Evolutionary conservation across 64 coral and sea anemone genomes (phyloP).

Genomic region (Actinia tenebrosa): DNA sequence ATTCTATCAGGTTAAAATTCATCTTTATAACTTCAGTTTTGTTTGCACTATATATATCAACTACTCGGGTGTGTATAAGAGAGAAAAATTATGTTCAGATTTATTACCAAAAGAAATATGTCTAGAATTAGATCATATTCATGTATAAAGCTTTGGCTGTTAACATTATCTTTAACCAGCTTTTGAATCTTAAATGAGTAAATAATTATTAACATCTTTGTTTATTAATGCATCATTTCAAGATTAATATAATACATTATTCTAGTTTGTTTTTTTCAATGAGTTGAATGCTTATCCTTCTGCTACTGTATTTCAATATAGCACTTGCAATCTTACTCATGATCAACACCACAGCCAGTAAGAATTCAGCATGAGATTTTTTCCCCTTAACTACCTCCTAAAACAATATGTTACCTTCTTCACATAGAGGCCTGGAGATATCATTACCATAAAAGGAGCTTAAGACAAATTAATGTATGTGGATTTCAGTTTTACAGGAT

Average conservation of each 20-base stretch:
- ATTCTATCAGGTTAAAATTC: too few relatives aligned
- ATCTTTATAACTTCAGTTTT: too few relatives aligned
- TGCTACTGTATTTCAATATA: background rate
- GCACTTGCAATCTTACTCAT: background rate
- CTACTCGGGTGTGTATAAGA: too few relatives aligned
- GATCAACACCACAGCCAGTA: background rate
- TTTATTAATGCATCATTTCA: background rate
- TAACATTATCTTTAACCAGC: too few relatives aligned
- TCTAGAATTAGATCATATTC: too few relatives aligned
- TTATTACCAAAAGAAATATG: too few relatives aligned
- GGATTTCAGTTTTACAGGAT: constrained; percentile 2
- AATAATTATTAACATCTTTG: too few relatives aligned
- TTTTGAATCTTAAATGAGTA: too few relatives aligned
- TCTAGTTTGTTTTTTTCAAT: background rate
- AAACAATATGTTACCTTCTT: constrained; percentile 19
- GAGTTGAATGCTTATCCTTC: background rate
- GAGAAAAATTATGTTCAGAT: too few relatives aligned
- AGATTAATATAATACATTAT: background rate
- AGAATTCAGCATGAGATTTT: background rate
- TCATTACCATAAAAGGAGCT: constrained; percentile 18
- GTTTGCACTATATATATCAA: too few relatives aligned
- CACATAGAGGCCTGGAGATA: background rate
- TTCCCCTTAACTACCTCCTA: background rate
- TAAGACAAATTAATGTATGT: constrained; percentile 14
- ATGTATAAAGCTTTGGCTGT: too few relatives aligned